Base-by-base conservation (phyloP, 1,140 invertebrate genomes). In the Drosophila kanapiae region DNA sequence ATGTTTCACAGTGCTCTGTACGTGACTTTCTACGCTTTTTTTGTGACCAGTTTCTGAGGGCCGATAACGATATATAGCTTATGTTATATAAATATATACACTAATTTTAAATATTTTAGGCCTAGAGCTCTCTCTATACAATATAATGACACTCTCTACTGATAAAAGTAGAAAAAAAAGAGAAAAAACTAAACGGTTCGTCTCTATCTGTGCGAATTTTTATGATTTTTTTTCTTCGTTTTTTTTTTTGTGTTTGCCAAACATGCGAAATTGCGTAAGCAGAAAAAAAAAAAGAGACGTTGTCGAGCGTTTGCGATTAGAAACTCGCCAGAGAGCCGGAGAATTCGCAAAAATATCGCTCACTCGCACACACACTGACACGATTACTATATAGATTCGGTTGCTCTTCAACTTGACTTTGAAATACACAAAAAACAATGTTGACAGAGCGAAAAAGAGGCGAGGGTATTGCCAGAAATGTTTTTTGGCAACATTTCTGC, bases 381-480 rank as follows among this genome's bases (percentile, higher is more conserved):
- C 27, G 43, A 33, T 11, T n/a, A 23, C 18, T 54, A 42, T 49
- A 57, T 18, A 60, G 23, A 61, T 23, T 45, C 49, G 56, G 35
- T 35, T 49, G 87, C 87, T 91, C 82, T 91, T 91, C 87, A 91
- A 91, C 87, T 91, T 91, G 87, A 91, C 87, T 91, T 91, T 91
- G 87, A 91, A 90, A 70, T n/a, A 13, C 7, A 27, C 29, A 9
- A 49, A 54, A 29, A 13, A 29, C 71, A 76, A 82, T 87, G 83
- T 87, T 82, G 83, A 82, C 67, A 86, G 76, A 78, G 68, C 57
- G 51, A 45, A 33, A 56, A 23, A 70, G 33, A 51, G 23, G 54
- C 37, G 40, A 23, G 16, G 57, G 14, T 37, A 60, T 59, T 31
- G 57, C 58, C 33, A 56, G 61, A 57, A 42, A 43, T 31, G 40